phyloP scores from a whole-genome alignment of 2,797 vertebrate genomes.

The Protonibea diacanthus region DNA sequence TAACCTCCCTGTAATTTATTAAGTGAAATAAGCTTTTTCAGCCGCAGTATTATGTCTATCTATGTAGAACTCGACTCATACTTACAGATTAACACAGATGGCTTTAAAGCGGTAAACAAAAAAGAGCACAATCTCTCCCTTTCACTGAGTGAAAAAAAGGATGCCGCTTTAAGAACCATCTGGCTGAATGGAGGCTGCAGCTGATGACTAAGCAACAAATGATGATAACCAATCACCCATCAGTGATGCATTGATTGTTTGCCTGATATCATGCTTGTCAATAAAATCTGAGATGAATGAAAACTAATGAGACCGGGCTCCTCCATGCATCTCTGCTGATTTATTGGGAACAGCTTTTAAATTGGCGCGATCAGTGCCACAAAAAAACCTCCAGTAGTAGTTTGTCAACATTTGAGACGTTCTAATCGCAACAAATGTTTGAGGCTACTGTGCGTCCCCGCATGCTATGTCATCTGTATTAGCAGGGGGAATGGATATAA shows the following conservation, averaged over 20 bases:
- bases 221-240: constrained; percentile 43
- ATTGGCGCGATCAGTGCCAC: constrained; percentile 23
- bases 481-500: constrained; percentile 32
- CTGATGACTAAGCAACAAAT: constrained; percentile 49
- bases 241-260: constrained; percentile 33
- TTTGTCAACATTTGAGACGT: constrained; percentile 39
- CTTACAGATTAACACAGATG: constrained; percentile 68
- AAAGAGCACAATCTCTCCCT: constrained; percentile 31
- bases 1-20: constrained; percentile 63
- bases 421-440: constrained; percentile 43
- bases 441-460: constrained; percentile 17
- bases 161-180: constrained; percentile 51
- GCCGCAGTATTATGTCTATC: constrained; percentile 64
- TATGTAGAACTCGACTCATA: constrained; percentile 42
- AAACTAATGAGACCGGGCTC: constrained; percentile 22
- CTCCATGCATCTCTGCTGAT: constrained; percentile 24
- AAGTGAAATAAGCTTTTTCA: constrained; percentile 54
- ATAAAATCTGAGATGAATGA: constrained; percentile 29
- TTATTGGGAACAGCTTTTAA: constrained; percentile 58
- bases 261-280: constrained; percentile 32
- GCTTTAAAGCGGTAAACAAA: constrained; percentile 57
- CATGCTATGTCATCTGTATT: constrained; percentile 44
- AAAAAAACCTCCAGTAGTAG: constrained; percentile 23
- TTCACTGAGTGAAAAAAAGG: constrained; percentile 40
- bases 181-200: constrained; percentile 42